These are phyloP conservation scores for Cebidichthys violaceus DNA, from an alignment of 2,113 vertebrate species.

Conservation along the genomic window DNA sequence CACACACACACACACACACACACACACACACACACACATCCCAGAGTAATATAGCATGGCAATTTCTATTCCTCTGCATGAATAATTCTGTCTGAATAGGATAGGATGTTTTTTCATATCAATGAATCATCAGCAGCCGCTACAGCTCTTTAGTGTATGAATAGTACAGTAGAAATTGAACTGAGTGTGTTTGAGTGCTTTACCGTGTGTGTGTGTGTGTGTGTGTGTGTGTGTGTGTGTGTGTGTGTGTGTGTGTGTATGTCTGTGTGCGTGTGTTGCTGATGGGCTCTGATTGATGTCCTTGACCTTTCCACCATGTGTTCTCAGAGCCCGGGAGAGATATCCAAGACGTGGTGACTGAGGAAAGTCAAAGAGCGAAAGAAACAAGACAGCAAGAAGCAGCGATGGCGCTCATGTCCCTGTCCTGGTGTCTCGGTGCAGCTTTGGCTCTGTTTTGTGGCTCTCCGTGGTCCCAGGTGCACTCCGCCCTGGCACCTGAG, in stretches of 20 bases:
- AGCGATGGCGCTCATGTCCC: conserved; percentile 51
- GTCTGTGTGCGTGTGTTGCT: conserved; percentile 9
- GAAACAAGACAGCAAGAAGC: neutral
- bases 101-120: conserved; percentile 77
- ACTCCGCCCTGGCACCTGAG: conserved; percentile 74
- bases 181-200: conserved; percentile 19
- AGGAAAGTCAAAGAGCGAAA: conserved; percentile 12
- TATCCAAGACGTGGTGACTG: conserved; percentile 21
- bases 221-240: conserved; percentile 7
- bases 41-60: conserved; percentile 73
- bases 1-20: conserved; percentile 74
- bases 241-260: neutral
- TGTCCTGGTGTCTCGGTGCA: conserved; percentile 71
- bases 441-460: conserved; percentile 65
- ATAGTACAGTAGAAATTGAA: conserved; percentile 48
- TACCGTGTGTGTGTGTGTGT: neutral
- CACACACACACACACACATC: conserved; percentile 70
- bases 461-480: conserved; percentile 52
- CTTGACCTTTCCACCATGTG: conserved; percentile 61
- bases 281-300: conserved; percentile 50
- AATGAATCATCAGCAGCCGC: conserved; percentile 79
- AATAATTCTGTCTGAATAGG: conserved; percentile 85
- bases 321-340: conserved; percentile 50
- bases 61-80: conserved; percentile 77
- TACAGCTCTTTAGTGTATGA: conserved; percentile 64